A percentile compares a stretch with the other conserved stretches of the same genome.
These are phyloP conservation scores for Cheilosia vulpina DNA, from an alignment of 2,888 invertebrate genomes.

Conservation along the genomic window DNA sequence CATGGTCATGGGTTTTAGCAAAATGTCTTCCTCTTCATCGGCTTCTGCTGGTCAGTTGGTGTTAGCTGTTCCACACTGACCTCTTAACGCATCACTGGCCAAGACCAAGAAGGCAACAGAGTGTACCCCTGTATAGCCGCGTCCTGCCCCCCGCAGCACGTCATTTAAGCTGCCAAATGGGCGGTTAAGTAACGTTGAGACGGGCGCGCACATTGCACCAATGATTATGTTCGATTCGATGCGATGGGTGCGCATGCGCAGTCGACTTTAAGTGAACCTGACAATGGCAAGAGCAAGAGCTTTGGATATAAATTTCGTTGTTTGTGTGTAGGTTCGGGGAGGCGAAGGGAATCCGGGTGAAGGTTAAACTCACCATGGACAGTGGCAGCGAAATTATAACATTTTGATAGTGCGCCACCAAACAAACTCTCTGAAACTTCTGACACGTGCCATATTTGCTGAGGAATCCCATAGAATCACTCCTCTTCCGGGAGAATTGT, in stretches of 20 bases:
- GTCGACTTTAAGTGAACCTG: slow-evolving; percentile 37
- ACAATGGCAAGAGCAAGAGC: slow-evolving; percentile 5
- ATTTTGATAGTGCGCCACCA: no score
- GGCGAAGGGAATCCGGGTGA: not conserved
- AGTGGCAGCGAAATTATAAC: no score
- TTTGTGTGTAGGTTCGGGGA: not conserved
- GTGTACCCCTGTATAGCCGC: not conserved
- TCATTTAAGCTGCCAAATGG: slow-evolving; percentile 54
- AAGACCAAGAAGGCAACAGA: not conserved
- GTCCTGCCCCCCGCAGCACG: slow-evolving; percentile 18
- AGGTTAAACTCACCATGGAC: not conserved
- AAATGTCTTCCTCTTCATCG: slow-evolving; percentile 17
- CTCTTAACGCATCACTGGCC: slow-evolving; percentile 66
- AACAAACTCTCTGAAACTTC: no score
- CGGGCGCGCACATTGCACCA: slow-evolving; percentile 45
- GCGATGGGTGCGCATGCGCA: slow-evolving; percentile 52
- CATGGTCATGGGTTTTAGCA: slow-evolving; percentile 43
- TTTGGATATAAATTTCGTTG: not conserved
- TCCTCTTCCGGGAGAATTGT: slow-evolving; percentile 31
- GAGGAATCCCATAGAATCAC: slow-evolving; percentile 23
- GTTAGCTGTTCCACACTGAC: slow-evolving; percentile 52
- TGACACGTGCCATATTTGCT: slow-evolving; percentile 2
- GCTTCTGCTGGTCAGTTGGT: slow-evolving; percentile 7
- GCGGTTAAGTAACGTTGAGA: slow-evolving; percentile 54
- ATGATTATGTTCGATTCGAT: slow-evolving; percentile 64